Percentiles rank a stretch among this genome's conserved stretches.
phyloP scores from a whole-genome alignment of 1,140 invertebrate genomes.

The Heliothis subflexa region DNA sequence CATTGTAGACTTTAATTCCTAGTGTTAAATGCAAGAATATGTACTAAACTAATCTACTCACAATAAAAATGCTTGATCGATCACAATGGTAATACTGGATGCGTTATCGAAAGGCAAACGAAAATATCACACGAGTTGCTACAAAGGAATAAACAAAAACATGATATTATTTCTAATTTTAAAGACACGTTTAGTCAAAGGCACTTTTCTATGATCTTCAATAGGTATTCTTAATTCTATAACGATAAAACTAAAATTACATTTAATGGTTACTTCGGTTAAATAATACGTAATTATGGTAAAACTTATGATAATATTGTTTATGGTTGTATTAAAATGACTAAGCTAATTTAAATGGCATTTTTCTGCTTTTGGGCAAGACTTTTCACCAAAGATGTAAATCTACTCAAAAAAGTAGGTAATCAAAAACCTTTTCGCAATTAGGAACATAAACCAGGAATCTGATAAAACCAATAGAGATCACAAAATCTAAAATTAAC shows the following conservation, averaged over 20 bases:
- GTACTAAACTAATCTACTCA: background rate
- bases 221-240: background rate
- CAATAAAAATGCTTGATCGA: slow-evolving; percentile 60
- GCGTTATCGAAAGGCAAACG: slow-evolving; percentile 63
- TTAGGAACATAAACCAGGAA: background rate
- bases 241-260: background rate
- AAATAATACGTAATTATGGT: background rate
- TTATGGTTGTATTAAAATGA: no score
- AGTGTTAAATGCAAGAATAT: slow-evolving; percentile 31
- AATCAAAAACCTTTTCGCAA: background rate
- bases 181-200: slow-evolving; percentile 46
- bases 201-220: slow-evolving; percentile 38
- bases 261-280: background rate
- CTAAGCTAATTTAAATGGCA: no score
- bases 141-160: slow-evolving; percentile 30
- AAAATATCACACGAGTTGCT: slow-evolving; percentile 61
- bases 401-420: no score
- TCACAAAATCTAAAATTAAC: background rate
- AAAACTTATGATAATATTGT: background rate
- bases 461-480: slow-evolving; percentile 4
- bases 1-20: slow-evolving; percentile 6
- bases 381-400: no score
- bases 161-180: slow-evolving; percentile 27
- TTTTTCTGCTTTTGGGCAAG: no score
- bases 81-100: slow-evolving; percentile 80